Conservation (phyloP, 2,113 vertebrate species). For the Chiloscyllium plagiosum region DNA sequence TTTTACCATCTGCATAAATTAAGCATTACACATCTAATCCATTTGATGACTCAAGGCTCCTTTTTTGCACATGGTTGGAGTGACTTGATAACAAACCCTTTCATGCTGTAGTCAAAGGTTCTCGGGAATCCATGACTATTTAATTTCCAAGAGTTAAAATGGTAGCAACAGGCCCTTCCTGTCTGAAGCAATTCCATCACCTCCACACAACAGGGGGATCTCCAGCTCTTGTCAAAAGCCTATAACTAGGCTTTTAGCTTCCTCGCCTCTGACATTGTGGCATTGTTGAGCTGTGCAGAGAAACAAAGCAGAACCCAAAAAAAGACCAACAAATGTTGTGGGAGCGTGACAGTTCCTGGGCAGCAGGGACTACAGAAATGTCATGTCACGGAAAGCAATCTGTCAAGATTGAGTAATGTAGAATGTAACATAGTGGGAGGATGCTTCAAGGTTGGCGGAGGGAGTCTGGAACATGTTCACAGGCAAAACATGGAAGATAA, state of each 20-base stretch:
- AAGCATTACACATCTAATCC: neutral
- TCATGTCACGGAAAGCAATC: neutral
- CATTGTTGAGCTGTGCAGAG: neutral
- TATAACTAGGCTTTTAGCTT: neutral
- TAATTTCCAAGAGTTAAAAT: neutral
- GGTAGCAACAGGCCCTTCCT: neutral
- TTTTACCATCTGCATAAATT: neutral
- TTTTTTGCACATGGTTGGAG: neutral
- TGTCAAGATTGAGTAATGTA: neutral
- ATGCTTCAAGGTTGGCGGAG: neutral
- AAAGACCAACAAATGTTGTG: neutral
- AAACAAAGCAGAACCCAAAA: neutral
- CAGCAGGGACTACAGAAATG: neutral
- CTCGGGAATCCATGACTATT: neutral
- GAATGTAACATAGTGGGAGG: neutral
- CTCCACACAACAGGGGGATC: neutral
- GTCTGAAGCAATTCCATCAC: neutral
- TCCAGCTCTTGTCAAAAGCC: neutral
- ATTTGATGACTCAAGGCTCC: neutral
- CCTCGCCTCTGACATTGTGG: neutral
- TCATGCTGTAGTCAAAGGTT: neutral
- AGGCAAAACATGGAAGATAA: neutral
- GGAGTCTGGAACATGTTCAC: neutral
- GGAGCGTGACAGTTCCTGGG: neutral
- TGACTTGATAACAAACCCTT: neutral